phyloP scores from a whole-genome alignment of 2,797 vertebrate species.

The Babyrousa celebensis region DNA sequence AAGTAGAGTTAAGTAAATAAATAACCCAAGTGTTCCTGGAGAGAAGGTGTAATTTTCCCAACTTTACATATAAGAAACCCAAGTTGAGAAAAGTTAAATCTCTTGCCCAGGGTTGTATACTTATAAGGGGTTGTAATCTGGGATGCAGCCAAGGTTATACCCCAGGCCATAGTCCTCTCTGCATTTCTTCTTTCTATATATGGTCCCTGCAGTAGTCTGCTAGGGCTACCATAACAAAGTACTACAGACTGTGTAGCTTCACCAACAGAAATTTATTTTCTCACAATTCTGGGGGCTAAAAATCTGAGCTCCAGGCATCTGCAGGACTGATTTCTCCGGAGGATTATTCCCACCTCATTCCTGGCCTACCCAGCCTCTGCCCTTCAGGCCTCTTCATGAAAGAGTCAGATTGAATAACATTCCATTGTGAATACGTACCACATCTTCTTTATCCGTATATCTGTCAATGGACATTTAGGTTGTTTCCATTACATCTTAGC shows the following conservation, averaged over 20 bases:
- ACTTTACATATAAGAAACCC: not conserved
- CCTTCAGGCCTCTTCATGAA: not conserved
- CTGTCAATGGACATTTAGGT: no score
- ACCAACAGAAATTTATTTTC: not conserved
- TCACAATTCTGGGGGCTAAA: not conserved
- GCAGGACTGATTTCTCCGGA: not conserved
- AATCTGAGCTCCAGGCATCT: not conserved
- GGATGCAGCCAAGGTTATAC: no score
- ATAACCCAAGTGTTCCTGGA: not conserved
- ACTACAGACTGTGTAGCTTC: not conserved
- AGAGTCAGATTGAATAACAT: not conserved
- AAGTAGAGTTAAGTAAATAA: slow-evolving; percentile 3
- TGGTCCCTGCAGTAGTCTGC: not conserved
- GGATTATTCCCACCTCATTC: not conserved
- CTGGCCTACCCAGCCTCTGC: not conserved
- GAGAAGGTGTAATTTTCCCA: not conserved
- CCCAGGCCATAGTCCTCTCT: not conserved
- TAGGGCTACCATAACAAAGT: not conserved
- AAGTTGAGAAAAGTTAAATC: not conserved
- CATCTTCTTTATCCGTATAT: no score
- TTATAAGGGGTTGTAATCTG: not conserved
- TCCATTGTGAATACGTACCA: no score
- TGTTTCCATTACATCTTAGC: no score
- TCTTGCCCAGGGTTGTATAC: not conserved
- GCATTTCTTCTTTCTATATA: not conserved